Evolutionary conservation across 2,113 vertebrate species (phyloP), one percentile per base, ranked within the genome.

Genomic region (Todiramphus saurophagus): DNA sequence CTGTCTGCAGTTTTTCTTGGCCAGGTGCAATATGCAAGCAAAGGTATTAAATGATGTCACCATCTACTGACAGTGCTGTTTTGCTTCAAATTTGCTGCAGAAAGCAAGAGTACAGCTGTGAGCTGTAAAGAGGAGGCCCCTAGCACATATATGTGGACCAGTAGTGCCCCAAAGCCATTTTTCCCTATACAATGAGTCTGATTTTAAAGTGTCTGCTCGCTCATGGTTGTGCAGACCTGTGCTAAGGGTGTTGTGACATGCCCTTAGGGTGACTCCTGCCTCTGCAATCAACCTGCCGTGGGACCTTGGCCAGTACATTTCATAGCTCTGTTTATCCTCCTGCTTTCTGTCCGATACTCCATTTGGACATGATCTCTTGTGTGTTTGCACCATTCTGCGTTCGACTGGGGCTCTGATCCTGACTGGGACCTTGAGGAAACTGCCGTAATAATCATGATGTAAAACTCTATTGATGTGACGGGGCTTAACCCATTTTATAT

Each of bases 131-230:
- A 69, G 20, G 30, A 78, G 35, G 37, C 23, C 31, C 19, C 31
- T 55, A 39, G 14, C 23, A 43, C 0, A 0, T 74, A 10, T 1
- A 0, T 74, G 50, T 62, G 48, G 58, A 68, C 39, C 4, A 1
- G 4, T 41, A 6, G 21, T 90, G 55, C 46, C 31, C 67, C 37
- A 86, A 31, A 58, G 13, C 41, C 41, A 10, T 7, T 33, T 37
- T 83, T 62, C 3, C 5, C 10, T 55, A 1, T 28, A 19, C n/a
- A 66, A 2, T 10, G 35, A 66, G 33, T 75, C 48, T 74, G 69
- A 69, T 77, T 94, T 80, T 86, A 27, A 58, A 76, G 79, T 37
- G 24, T 70, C 18, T 92, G n/a, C 33, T 82, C 0, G 0, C 24
- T 88, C 50, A 16, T 0, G 2, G 18, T 39, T 92, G 33, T 92